phyloP scores from a whole-genome alignment of 2,113 vertebrate species.

The Tyrannus savana region DNA sequence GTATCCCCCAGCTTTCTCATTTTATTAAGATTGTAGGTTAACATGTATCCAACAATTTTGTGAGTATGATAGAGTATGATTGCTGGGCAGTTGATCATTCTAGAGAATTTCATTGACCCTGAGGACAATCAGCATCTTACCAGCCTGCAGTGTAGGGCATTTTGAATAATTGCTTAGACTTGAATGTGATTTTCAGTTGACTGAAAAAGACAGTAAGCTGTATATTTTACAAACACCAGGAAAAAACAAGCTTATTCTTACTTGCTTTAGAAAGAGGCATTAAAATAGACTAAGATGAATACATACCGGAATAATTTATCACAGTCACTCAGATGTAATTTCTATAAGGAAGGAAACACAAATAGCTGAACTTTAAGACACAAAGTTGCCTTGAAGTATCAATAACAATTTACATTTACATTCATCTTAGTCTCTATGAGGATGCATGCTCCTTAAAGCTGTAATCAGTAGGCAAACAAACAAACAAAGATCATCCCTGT shows the following conservation, averaged over 20 bases:
- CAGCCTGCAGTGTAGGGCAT: background rate
- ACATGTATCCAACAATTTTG: background rate
- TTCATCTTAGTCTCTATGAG: background rate
- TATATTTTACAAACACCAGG: conserved; percentile 19
- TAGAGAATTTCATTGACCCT: background rate
- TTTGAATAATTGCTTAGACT: conserved; percentile 1
- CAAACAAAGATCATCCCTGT: background rate
- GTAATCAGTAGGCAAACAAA: background rate
- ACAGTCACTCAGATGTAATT: conserved; percentile 10
- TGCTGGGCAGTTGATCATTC: background rate
- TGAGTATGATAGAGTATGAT: background rate
- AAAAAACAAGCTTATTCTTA: conserved; percentile 23
- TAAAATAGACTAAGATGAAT: background rate
- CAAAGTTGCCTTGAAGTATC: conserved; percentile 11
- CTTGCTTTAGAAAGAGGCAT: background rate
- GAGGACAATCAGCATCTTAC: background rate
- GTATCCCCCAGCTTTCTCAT: accelerated
- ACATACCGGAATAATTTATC: conserved; percentile 16
- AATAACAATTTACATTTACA: conserved; percentile 28
- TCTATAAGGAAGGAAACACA: conserved; percentile 11
- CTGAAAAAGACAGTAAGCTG: conserved; percentile 35
- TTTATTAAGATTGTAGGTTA: background rate
- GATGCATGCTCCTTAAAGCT: background rate
- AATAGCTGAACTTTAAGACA: conserved; percentile 17
- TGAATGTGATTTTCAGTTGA: conserved; percentile 29